Percentiles rank a stretch among this genome's conserved stretches.
These are phyloP conservation scores for Caenorhabditis afra DNA, from an alignment of 2,888 invertebrate species.

Conservation along the genomic window DNA sequence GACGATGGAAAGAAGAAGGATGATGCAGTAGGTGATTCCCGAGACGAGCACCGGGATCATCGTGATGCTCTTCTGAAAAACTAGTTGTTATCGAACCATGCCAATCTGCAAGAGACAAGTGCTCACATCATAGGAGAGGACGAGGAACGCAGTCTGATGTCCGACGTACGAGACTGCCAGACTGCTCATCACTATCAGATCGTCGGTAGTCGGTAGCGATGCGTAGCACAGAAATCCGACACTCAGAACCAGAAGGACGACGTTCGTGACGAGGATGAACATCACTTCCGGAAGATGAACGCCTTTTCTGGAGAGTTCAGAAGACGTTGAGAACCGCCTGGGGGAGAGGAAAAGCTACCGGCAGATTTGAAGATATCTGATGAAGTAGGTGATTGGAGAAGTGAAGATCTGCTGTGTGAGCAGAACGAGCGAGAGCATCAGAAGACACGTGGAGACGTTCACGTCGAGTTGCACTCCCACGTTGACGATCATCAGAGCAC, in stretches of 20 bases:
- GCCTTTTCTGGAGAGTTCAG: slow-evolving; percentile 32
- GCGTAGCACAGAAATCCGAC: slow-evolving; percentile 26
- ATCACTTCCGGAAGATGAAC: slow-evolving; percentile 23
- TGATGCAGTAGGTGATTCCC: slow-evolving; percentile 17
- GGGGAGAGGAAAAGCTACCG: slow-evolving; percentile 6
- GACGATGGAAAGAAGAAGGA: slow-evolving; percentile 12
- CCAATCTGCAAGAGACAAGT: background rate
- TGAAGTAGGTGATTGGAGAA: slow-evolving; percentile 20
- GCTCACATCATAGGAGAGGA: slow-evolving; percentile 36
- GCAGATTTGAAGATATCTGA: slow-evolving; percentile 38
- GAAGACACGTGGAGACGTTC: background rate
- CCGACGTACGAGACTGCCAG: slow-evolving; percentile 17
- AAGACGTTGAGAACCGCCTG: background rate
- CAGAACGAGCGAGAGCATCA: slow-evolving; percentile 23
- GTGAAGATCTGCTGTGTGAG: slow-evolving; percentile 30
- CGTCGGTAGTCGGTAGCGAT: slow-evolving; percentile 9
- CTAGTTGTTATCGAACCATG: background rate
- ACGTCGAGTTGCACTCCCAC: slow-evolving; percentile 5
- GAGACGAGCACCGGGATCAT: slow-evolving; percentile 1
- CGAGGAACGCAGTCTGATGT: slow-evolving; percentile 21
- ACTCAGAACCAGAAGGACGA: slow-evolving; percentile 9
- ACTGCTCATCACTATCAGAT: slow-evolving; percentile 18
- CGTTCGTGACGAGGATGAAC: background rate
- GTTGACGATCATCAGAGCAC: slow-evolving; percentile 30
- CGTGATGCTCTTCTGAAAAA: slow-evolving; percentile 23